A percentile compares a stretch with the other conserved stretches of the same genome.
These are phyloP conservation scores for Phlogophora meticulosa DNA, from an alignment of 2,888 invertebrate genomes.

Conservation along the genomic window DNA sequence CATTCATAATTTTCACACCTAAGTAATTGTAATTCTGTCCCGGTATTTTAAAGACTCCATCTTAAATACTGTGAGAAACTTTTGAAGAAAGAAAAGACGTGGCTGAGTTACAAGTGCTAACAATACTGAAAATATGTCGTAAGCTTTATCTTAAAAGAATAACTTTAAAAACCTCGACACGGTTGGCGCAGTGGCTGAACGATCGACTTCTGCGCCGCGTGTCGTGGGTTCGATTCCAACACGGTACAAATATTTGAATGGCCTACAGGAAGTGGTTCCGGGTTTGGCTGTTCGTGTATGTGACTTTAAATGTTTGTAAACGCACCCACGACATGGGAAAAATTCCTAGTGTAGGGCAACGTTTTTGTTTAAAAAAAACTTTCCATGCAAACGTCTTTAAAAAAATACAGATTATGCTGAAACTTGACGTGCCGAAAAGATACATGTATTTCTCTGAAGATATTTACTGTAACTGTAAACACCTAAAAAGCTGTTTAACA, in stretches of 20 bases:
- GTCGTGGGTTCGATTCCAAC: too few species aligned
- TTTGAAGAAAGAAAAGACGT: conserved; percentile 2
- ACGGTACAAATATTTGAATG: too few species aligned
- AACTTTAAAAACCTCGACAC: background rate
- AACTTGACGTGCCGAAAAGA: conserved; percentile 2
- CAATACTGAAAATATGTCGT: background rate
- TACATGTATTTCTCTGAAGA: background rate
- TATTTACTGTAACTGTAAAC: conserved; percentile 3
- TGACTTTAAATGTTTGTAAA: too few species aligned
- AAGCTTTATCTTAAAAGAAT: background rate
- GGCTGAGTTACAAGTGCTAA: background rate
- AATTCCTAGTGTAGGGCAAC: too few species aligned
- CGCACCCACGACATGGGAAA: too few species aligned
- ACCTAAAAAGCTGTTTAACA: conserved; percentile 18
- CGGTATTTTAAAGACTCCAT: conserved; percentile 35
- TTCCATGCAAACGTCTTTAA: too few species aligned
- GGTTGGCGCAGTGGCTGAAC: too few species aligned
- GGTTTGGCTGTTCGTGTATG: too few species aligned
- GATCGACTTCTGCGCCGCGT: too few species aligned
- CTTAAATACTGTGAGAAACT: conserved; percentile 1
- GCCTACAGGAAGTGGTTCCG: too few species aligned
- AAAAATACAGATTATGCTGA: too few species aligned
- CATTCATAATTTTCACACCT: conserved; percentile 46
- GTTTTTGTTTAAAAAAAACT: too few species aligned
- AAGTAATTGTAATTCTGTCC: conserved; percentile 29